Base-by-base conservation (phyloP, 2,797 vertebrate species). In the Luscinia luscinia region DNA sequence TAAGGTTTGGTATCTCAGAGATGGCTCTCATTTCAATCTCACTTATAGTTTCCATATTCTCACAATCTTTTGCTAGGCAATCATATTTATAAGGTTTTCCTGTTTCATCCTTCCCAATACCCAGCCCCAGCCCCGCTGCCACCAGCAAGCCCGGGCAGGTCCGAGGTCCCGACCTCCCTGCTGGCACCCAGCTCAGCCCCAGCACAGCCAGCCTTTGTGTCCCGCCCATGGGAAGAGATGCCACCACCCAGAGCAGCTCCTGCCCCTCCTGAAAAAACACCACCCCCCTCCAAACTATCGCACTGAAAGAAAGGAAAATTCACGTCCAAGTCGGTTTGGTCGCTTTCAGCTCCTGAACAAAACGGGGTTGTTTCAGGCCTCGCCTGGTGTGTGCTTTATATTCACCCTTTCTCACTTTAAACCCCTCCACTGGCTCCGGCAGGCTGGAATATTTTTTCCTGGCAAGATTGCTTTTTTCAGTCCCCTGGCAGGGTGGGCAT, bases 61-160 rank as follows among this genome's bases (percentile, higher is more conserved):
- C 45, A 23, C 22, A 46, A 46, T 46, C 45, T 46, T 46, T 46
- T 46, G 45, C 45, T 46, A 46, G 45, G 45, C 45, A 4, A 46
- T 46, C 21, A 46, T 23, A 46, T 46, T 45, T 23, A 46, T 23
- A 23, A 46, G 22, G 45, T 46, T 46, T 46, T 23, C 45, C 45
- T 46, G 45, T 23, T 46, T 46, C 21, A 46, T 23, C 45, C 12
- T 46, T 46, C 45, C 20, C 45, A 22, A 12, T 21, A 22, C 21
- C 45, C 45, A 46, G 45, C 45, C 45, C 21, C 26, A 66, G 4
- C 68, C 90, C 87, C 4, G 19, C 80, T 80, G 38, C 34, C 48
- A 19, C 40, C 4, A 95, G 93, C 98, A 91, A 96, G 98, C 91
- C 97, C 10, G 14, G 98, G 93, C 98, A 98, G 81, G 97, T 92